Conservation (phyloP, 2,888 invertebrate species). For the Meghimatium bilineatum region DNA sequence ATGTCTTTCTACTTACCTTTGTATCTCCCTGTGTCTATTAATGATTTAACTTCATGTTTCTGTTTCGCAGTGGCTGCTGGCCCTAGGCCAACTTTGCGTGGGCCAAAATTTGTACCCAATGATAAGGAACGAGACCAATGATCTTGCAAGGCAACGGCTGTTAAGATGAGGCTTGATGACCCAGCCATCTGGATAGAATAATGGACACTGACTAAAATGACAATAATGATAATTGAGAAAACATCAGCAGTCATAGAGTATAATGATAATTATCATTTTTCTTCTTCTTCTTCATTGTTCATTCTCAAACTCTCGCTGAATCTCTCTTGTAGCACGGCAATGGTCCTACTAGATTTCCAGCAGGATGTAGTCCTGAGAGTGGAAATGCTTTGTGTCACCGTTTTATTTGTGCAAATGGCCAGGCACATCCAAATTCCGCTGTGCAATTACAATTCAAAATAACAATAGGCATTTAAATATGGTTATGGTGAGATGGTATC, state of each 20-base stretch:
- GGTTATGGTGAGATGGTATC: too few species aligned
- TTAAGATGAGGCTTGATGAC: constrained; percentile 59
- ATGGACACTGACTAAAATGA: not conserved
- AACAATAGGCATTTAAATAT: too few species aligned
- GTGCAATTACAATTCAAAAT: too few species aligned
- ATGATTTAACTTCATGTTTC: constrained; percentile 64
- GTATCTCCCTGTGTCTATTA: constrained; percentile 68
- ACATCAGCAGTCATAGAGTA: not conserved
- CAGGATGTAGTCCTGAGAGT: too few species aligned
- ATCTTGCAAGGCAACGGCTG: constrained; percentile 75
- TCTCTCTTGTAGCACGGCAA: too few species aligned
- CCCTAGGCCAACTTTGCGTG: constrained; percentile 59
- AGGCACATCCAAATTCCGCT: too few species aligned
- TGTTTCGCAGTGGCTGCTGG: constrained; percentile 61
- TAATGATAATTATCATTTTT: too few species aligned
- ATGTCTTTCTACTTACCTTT: constrained; percentile 61
- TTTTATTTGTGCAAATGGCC: too few species aligned
- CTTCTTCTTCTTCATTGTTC: too few species aligned
- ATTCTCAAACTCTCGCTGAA: too few species aligned
- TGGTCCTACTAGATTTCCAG: too few species aligned
- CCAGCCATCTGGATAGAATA: constrained; percentile 21
- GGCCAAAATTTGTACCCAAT: constrained; percentile 60
- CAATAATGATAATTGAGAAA: not conserved
- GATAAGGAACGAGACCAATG: constrained; percentile 68
- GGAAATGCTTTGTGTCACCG: too few species aligned